Conservation (phyloP, 2,888 invertebrate genomes). For the Noctua janthina region DNA sequence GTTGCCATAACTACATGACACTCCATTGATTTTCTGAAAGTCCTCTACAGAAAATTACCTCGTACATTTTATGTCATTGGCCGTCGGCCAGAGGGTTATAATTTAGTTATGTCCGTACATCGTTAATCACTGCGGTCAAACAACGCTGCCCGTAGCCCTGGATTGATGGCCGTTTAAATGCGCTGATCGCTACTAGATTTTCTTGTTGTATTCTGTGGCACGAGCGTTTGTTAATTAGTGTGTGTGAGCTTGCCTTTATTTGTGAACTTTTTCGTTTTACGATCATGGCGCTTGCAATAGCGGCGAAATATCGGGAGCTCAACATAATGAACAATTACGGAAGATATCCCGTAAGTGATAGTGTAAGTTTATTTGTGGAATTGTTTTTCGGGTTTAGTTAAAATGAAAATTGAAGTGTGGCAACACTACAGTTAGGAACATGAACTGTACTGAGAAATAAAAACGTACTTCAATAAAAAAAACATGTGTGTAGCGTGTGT, state of each 20-base stretch:
- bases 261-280: neutral
- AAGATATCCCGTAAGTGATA: too few species aligned
- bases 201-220: conserved; percentile 52
- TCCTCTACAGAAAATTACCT: conserved; percentile 40
- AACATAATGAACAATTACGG: too few species aligned
- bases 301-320: too few species aligned
- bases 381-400: neutral
- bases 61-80: conserved; percentile 59
- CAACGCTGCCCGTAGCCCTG: conserved; percentile 48
- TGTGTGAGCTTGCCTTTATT: conserved; percentile 26
- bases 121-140: conserved; percentile 67
- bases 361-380: conserved; percentile 20
- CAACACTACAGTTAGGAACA: neutral
- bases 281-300: too few species aligned
- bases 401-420: neutral
- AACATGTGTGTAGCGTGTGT: too few species aligned
- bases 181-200: conserved; percentile 54
- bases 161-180: conserved; percentile 63
- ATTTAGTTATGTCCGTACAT: conserved; percentile 64
- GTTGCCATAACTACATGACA: conserved; percentile 2
- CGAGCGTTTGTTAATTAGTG: conserved; percentile 41
- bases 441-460: neutral
- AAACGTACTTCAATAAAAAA: too few species aligned
- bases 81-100: conserved; percentile 63
- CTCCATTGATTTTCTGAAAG: conserved; percentile 34